Conservation (phyloP, 2,113 vertebrate species). For the Gymnorhina tibicen region DNA sequence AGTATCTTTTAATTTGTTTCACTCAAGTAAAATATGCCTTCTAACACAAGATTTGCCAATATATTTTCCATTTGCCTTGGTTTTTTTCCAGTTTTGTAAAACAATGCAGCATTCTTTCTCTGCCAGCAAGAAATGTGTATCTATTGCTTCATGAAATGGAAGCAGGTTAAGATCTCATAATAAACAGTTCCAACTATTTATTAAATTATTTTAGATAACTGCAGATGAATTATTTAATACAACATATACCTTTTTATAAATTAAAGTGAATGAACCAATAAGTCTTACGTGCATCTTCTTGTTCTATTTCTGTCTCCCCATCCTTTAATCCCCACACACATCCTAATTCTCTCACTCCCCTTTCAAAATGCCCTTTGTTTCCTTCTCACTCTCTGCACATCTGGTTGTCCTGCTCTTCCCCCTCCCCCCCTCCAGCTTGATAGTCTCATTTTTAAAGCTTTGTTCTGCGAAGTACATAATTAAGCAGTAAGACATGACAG, state of each 20-base stretch:
- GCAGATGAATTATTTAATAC: not conserved
- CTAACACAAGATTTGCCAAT: not conserved
- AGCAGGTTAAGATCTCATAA: not conserved
- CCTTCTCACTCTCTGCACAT: not conserved
- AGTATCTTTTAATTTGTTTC: not conserved
- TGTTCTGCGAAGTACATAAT: slow-evolving; percentile 47
- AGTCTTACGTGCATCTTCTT: not conserved
- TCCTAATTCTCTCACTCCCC: not conserved
- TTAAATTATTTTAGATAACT: not conserved
- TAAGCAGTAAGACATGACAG: slow-evolving; percentile 46
- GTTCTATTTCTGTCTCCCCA: not conserved
- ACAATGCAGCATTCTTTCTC: not conserved
- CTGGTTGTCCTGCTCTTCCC: slow-evolving; percentile 25
- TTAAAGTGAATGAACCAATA: not conserved
- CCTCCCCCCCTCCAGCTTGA: not conserved
- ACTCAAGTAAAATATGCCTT: not conserved
- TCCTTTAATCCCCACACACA: not conserved
- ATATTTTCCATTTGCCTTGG: not conserved
- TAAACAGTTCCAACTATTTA: not conserved
- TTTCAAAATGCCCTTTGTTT: slow-evolving; percentile 33
- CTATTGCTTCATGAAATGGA: not conserved
- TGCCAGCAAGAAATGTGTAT: not conserved
- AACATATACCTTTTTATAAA: not conserved
- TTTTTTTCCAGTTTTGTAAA: not conserved
- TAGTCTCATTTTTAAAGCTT: slow-evolving; percentile 54